These are phyloP conservation scores for Gymnocephalus cernua DNA, from an alignment of 2,113 vertebrate species.

Conservation along the genomic window DNA sequence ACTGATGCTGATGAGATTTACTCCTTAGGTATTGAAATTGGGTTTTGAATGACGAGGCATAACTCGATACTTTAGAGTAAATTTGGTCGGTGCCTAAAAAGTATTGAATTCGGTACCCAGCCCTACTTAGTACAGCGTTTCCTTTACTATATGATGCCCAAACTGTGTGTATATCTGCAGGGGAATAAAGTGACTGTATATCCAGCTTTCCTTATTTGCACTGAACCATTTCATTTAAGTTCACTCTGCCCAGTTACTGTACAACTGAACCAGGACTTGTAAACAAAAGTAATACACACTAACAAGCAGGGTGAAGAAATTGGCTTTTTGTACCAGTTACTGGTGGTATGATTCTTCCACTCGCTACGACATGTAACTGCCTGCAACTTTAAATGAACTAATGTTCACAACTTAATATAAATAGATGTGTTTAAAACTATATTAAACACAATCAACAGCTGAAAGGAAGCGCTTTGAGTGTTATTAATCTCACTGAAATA, in stretches of 20 bases:
- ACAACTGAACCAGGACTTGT: slow-evolving; percentile 44
- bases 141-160: not conserved
- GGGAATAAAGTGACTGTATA: slow-evolving; percentile 32
- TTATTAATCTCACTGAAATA: not conserved
- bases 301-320: slow-evolving; percentile 35
- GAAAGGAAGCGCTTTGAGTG: not conserved
- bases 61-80: too few relatives aligned
- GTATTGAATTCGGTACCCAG: too few relatives aligned
- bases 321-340: slow-evolving; percentile 17
- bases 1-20: too few relatives aligned
- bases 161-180: slow-evolving; percentile 21
- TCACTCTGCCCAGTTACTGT: not conserved
- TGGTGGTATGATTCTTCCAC: too few relatives aligned
- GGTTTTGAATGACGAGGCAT: too few relatives aligned
- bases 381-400: not conserved
- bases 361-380: not conserved
- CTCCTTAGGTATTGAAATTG: too few relatives aligned
- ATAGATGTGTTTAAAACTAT: not conserved
- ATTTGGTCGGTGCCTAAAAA: too few relatives aligned
- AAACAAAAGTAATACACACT: slow-evolving; percentile 55
- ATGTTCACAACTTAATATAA: not conserved
- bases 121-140: slow-evolving; percentile 10
- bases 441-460: not conserved
- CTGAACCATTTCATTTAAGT: slow-evolving; percentile 46
- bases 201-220: slow-evolving; percentile 43